These are phyloP conservation scores for Turritopsis dohrnii DNA, from an alignment of 30 jellyfish, hydroid and myxozoan species.

Conservation along the genomic window DNA sequence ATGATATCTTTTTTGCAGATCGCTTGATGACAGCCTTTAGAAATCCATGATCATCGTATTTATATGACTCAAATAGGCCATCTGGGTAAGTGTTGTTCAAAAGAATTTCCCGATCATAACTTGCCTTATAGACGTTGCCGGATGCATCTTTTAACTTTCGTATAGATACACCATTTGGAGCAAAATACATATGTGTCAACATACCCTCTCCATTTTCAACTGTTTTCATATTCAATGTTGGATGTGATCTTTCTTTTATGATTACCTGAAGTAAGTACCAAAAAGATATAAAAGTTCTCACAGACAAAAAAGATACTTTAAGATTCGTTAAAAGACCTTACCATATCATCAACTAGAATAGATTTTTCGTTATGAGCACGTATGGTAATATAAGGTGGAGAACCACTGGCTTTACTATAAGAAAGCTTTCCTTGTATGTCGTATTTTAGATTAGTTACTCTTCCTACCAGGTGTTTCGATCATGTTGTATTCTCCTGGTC, in stretches of 20 bases:
- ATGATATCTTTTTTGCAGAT: not conserved
- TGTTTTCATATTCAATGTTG: not conserved
- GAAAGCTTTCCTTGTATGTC: constrained; percentile 20
- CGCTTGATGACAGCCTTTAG: constrained; percentile 5
- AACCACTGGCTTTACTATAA: constrained; percentile 10
- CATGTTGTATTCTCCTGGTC: constrained; percentile 12
- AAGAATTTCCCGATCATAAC: not conserved
- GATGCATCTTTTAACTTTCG: constrained; percentile 1
- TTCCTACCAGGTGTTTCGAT: constrained; percentile 3
- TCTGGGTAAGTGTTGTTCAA: constrained; percentile 18
- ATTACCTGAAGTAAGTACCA: not conserved
- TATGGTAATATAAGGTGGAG: not conserved
- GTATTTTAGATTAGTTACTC: not conserved
- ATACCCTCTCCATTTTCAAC: constrained; percentile 13
- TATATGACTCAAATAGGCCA: constrained; percentile 15
- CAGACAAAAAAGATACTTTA: not conserved
- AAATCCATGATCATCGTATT: constrained; percentile 3
- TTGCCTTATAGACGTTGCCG: constrained; percentile 8
- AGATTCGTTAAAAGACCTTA: not conserved
- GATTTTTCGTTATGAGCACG: not conserved
- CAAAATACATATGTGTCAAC: not conserved
- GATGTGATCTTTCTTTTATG: not conserved
- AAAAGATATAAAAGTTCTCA: not conserved
- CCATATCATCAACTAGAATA: constrained; percentile 30
- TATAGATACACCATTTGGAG: constrained; percentile 10